These are phyloP conservation scores for Mellivora capensis DNA, from an alignment of 2,113 vertebrate genomes.

Conservation along the genomic window DNA sequence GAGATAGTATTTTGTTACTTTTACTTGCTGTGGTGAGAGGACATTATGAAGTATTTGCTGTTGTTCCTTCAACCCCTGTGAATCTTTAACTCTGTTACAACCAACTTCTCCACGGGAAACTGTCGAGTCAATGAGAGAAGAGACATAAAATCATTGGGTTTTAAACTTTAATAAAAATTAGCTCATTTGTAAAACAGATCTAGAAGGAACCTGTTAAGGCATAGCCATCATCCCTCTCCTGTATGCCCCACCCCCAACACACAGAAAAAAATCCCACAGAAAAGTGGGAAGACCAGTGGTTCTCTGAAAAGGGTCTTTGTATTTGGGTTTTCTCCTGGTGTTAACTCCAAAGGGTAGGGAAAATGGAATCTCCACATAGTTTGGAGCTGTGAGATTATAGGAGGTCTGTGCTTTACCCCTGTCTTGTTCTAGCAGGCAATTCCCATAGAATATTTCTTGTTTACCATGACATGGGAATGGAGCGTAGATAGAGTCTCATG, in stretches of 20 bases:
- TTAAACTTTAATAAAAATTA: not conserved
- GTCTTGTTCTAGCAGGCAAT: not conserved
- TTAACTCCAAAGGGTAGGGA: not conserved
- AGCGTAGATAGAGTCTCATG: not conserved
- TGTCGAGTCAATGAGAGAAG: not conserved
- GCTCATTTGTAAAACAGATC: not conserved
- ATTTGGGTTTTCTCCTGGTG: not conserved
- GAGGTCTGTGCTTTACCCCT: not conserved
- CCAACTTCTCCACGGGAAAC: not conserved
- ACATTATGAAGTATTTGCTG: not conserved
- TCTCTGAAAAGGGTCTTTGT: not conserved
- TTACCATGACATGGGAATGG: not conserved
- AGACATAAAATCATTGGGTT: not conserved
- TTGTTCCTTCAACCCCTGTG: not conserved
- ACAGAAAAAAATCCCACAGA: not conserved
- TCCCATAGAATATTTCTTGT: not conserved
- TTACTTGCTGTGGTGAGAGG: not conserved
- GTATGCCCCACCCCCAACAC: accelerated
- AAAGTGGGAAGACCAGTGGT: not conserved
- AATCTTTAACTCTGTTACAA: not conserved
- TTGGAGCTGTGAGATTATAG: not conserved
- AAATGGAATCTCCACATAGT: not conserved
- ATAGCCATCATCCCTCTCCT: not conserved
- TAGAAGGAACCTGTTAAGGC: not conserved
- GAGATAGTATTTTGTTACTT: not conserved